Percentiles rank a stretch among this genome's conserved stretches.
Evolutionary conservation across 2,888 invertebrate species (phyloP).

Genomic region (Amblyjoppa fuscipennis): DNA sequence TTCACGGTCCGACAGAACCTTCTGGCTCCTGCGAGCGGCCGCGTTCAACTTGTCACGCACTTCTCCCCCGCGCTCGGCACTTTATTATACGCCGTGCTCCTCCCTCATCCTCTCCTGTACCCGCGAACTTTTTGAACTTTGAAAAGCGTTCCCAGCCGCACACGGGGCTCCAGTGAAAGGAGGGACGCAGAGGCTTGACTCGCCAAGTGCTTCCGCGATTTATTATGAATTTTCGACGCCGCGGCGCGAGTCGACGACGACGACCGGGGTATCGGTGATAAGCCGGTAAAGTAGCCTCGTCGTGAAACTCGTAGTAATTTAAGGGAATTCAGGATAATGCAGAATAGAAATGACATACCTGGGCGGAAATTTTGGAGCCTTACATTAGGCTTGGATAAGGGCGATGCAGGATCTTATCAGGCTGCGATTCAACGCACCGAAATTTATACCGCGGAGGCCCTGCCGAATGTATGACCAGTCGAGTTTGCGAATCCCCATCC

Average conservation of each 20-base stretch:
- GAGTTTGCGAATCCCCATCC: too few species aligned
- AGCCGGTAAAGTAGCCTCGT: not conserved
- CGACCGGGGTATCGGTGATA: not conserved
- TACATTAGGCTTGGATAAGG: too few species aligned
- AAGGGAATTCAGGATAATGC: not conserved
- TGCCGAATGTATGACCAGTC: too few species aligned
- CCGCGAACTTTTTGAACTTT: constrained; percentile 15
- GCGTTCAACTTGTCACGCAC: constrained; percentile 18
- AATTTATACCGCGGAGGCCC: too few species aligned
- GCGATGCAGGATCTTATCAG: too few species aligned
- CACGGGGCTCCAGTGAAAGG: not conserved
- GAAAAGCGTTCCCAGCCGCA: not conserved
- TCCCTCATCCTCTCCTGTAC: not conserved
- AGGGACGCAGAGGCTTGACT: not conserved
- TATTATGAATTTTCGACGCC: constrained; percentile 2
- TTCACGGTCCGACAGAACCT: constrained; percentile 13
- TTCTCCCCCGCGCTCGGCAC: not conserved
- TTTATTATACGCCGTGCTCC: not conserved
- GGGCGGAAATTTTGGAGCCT: too few species aligned
- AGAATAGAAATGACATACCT: too few species aligned
- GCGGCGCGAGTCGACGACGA: not conserved
- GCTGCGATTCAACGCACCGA: too few species aligned
- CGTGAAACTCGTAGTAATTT: not conserved
- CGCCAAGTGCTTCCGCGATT: constrained; percentile 3
- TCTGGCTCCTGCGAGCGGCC: not conserved